Evolutionary conservation across 2,113 vertebrate species (phyloP).

Genomic region (Scalopus aquaticus): DNA sequence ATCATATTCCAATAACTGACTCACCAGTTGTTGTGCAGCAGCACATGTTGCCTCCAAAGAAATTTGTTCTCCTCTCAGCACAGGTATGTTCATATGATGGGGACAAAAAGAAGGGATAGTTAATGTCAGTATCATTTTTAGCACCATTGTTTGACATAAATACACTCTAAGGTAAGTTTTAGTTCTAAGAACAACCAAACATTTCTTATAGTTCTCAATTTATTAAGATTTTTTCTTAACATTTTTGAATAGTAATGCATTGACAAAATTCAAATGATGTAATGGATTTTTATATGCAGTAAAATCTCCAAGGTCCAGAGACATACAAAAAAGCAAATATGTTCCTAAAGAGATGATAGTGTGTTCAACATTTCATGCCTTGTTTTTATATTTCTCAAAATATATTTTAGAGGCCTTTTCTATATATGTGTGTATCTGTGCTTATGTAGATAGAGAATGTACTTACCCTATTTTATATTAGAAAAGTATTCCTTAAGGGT

Average conservation of each 20-base stretch:
- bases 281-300: not conserved
- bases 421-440: too few species aligned
- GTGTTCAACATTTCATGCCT: not conserved
- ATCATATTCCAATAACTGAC: constrained; percentile 93
- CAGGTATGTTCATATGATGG: constrained; percentile 85
- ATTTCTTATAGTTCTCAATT: not conserved
- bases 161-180: not conserved
- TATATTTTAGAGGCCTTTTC: not conserved
- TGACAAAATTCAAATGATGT: not conserved
- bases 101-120: not conserved
- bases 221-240: not conserved
- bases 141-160: not conserved
- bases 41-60: constrained; percentile 93
- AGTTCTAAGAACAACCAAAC: not conserved
- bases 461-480: not conserved
- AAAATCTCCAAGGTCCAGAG: not conserved
- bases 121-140: not conserved
- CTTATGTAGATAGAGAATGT: not conserved
- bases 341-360: not conserved
- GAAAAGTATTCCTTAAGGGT: not conserved
- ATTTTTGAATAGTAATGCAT: not conserved
- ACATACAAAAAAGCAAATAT: not conserved
- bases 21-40: constrained; percentile 96
- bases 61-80: constrained; percentile 96
- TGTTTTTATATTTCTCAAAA: not conserved